Percentiles rank a stretch among this genome's conserved stretches.
These are phyloP conservation scores for Rhynchotus rufescens DNA, from an alignment of 2,797 vertebrate species.

Conservation along the genomic window DNA sequence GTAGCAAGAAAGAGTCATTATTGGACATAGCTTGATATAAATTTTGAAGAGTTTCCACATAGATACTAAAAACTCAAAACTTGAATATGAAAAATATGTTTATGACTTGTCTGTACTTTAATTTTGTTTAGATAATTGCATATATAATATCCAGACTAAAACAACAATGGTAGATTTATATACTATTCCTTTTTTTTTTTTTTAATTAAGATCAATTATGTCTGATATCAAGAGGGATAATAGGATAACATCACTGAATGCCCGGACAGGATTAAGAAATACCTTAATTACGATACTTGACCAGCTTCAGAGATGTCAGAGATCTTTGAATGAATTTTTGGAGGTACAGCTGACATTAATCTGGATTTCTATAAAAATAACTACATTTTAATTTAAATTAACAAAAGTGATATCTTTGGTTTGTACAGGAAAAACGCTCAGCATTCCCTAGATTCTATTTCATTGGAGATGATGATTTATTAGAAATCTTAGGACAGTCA, in stretches of 20 bases:
- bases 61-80: neutral
- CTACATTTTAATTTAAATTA: neutral
- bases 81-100: neutral
- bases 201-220: constrained; percentile 88
- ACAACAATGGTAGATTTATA: neutral
- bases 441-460: constrained; percentile 98
- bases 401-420: neutral
- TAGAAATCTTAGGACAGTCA: constrained; percentile 97
- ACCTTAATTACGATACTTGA: constrained; percentile 91
- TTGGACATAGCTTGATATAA: neutral
- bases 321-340: constrained; percentile 96
- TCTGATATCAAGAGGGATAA: constrained; percentile 91
- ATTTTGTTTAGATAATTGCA: neutral
- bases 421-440: constrained; percentile 92
- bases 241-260: constrained; percentile 89
- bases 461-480: constrained; percentile 95
- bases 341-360: constrained; percentile 83
- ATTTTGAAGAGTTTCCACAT: neutral
- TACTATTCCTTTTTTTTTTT: neutral
- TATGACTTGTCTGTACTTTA: neutral
- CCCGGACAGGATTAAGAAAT: constrained; percentile 89
- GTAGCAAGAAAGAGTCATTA: neutral
- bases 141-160: neutral
- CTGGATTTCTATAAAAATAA: neutral
- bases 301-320: constrained; percentile 97